phyloP scores from a whole-genome alignment of 2,888 invertebrate genomes.

The Limenitis camilla region DNA sequence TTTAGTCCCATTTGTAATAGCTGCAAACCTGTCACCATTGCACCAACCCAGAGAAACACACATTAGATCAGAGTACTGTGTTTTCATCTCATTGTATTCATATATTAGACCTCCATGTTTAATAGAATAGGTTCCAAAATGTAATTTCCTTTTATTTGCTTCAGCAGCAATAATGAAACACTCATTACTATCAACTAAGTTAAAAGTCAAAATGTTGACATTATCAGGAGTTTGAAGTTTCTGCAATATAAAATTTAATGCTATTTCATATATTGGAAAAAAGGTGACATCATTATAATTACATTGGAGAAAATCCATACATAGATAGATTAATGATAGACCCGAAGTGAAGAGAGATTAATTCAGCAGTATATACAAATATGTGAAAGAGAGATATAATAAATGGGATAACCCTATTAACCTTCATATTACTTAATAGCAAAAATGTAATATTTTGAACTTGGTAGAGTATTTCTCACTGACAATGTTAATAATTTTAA shows the following conservation, averaged over 20 bases:
- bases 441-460: no score
- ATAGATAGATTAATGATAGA: no score
- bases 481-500: background rate
- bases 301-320: no score
- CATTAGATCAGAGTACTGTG: constrained; percentile 36
- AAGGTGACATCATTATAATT: no score
- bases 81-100: constrained; percentile 31
- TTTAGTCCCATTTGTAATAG: constrained; percentile 55
- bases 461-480: no score
- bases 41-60: constrained; percentile 56
- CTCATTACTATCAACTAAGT: constrained; percentile 50
- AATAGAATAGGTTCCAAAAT: constrained; percentile 40
- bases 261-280: background rate
- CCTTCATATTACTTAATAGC: no score
- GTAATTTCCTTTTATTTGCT: constrained; percentile 22
- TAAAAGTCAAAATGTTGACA: constrained; percentile 48
- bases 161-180: constrained; percentile 47
- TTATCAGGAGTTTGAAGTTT: constrained; percentile 40
- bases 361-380: no score
- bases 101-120: constrained; percentile 45
- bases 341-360: no score
- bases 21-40: constrained; percentile 54
- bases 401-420: no score
- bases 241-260: constrained; percentile 36
- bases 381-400: no score